Evolutionary conservation across 2,113 vertebrate genomes (phyloP).

Genomic region (Pogonocichla stellata): DNA sequence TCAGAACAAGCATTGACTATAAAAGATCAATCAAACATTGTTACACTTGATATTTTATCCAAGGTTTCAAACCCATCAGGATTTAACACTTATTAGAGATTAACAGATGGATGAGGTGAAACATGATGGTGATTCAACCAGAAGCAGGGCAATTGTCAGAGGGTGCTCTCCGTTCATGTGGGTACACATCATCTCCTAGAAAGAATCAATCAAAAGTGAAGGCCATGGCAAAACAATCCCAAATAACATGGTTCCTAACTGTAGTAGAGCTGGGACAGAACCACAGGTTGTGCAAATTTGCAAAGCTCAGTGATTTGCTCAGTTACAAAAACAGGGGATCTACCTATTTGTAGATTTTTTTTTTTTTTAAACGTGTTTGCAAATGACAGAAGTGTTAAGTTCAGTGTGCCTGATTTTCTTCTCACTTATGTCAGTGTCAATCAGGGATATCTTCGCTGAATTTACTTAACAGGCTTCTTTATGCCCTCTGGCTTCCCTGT

Average conservation of each 20-base stretch:
- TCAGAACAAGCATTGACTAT: neutral
- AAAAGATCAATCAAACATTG: neutral
- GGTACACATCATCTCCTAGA: neutral
- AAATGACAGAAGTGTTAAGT: neutral
- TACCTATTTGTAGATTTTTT: neutral
- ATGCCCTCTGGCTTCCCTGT: neutral
- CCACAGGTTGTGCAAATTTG: neutral
- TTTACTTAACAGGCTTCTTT: neutral
- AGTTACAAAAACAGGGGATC: neutral
- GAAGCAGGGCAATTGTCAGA: neutral
- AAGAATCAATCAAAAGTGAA: neutral
- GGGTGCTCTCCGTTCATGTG: neutral
- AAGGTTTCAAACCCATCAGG: neutral
- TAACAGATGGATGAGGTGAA: neutral
- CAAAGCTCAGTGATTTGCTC: neutral
- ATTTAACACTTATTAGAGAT: neutral
- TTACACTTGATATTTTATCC: neutral
- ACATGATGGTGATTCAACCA: neutral
- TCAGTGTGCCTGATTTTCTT: neutral
- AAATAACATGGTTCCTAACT: fast-evolving
- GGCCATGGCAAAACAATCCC: neutral
- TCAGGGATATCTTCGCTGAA: neutral
- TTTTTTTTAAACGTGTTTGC: neutral
- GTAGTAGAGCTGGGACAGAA: neutral
- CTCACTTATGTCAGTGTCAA: neutral